Evolutionary conservation across 2,113 vertebrate species (phyloP).

Genomic region (Cavia porcellus): DNA sequence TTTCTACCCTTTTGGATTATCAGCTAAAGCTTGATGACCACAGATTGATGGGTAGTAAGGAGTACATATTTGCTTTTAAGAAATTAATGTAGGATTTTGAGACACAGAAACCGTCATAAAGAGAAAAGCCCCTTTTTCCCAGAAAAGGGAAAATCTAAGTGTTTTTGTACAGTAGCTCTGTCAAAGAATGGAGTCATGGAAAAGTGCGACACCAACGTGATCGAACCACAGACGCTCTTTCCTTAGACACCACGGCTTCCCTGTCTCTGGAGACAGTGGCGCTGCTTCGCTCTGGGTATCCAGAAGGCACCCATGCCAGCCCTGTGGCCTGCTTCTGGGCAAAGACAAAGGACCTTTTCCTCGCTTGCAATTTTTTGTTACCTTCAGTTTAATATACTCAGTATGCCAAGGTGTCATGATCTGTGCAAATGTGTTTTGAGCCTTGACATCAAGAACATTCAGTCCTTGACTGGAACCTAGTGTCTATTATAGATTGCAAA

Average conservation of each 20-base stretch:
- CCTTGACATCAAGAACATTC: neutral
- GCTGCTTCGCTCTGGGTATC: neutral
- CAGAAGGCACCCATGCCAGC: fast-evolving
- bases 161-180: neutral
- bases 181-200: neutral
- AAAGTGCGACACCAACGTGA: too few species aligned
- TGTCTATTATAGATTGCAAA: neutral
- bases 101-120: neutral
- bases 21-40: neutral
- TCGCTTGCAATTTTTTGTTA: neutral
- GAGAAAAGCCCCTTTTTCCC: neutral
- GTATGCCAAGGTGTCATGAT: neutral
- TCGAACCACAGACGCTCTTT: too few species aligned
- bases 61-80: neutral
- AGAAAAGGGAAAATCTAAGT: neutral
- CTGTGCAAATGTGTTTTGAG: neutral
- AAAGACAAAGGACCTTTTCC: neutral
- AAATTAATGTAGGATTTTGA: neutral
- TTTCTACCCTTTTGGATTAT: neutral
- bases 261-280: neutral
- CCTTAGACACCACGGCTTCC: too few species aligned
- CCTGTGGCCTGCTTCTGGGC: neutral
- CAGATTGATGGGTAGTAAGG: neutral
- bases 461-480: neutral
- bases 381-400: neutral